Conservation (phyloP, 2,113 vertebrate species). For the Grammomys dolichurus region DNA sequence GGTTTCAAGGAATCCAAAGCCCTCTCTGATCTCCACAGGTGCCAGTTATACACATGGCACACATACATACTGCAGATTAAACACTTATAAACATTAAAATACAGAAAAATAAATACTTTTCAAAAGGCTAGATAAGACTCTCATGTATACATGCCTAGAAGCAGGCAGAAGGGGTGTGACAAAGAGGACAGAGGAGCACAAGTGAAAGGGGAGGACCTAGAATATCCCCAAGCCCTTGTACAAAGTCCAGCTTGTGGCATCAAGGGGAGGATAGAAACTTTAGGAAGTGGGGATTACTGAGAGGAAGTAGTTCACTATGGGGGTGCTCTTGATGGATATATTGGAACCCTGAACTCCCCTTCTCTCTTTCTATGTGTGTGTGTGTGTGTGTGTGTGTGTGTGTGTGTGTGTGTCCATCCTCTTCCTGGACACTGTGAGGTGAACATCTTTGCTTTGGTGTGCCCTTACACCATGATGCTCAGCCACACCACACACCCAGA, state of each 20-base stretch:
- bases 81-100: neutral
- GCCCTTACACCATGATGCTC: neutral
- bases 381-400: too few species aligned
- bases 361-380: too few species aligned
- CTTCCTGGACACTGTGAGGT: neutral
- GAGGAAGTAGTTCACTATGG: neutral
- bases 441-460: neutral
- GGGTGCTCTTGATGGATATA: neutral
- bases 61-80: neutral
- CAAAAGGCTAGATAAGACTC: neutral
- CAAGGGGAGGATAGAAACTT: neutral
- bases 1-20: too few species aligned
- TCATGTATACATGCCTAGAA: neutral
- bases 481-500: neutral
- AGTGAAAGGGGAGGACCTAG: neutral
- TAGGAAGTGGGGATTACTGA: neutral
- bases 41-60: neutral
- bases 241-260: neutral
- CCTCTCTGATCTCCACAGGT: neutral
- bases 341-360: neutral
- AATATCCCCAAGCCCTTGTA: neutral
- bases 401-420: neutral
- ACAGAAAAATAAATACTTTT: neutral
- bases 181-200: neutral
- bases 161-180: neutral